These are phyloP conservation scores for Malurus cyaneus DNA, from an alignment of 2,113 vertebrate species.

Conservation along the genomic window DNA sequence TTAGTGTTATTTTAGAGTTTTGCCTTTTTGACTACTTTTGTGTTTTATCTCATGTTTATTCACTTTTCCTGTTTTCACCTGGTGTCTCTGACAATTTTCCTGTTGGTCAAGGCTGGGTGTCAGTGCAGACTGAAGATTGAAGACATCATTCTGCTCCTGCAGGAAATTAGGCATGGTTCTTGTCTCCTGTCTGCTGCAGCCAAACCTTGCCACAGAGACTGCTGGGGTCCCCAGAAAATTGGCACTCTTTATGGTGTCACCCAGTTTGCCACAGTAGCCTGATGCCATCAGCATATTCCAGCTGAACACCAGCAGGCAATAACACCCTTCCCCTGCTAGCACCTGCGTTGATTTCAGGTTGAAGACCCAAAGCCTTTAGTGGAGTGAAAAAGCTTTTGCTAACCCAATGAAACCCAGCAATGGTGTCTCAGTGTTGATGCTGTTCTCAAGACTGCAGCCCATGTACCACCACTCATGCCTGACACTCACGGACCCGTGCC, in stretches of 20 bases:
- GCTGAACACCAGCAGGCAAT: neutral
- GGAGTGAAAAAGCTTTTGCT: neutral
- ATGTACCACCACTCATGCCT: fast-evolving
- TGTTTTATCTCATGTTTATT: neutral
- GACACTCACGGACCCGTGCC: neutral
- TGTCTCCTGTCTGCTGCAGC: neutral
- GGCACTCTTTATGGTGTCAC: neutral
- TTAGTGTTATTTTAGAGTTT: neutral
- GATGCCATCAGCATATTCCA: neutral
- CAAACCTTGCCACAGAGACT: neutral
- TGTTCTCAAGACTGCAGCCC: fast-evolving
- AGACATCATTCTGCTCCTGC: neutral
- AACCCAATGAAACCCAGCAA: neutral
- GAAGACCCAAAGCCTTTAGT: neutral
- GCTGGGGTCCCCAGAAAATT: neutral
- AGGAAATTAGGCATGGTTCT: neutral
- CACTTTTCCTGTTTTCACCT: neutral
- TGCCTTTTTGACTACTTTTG: neutral
- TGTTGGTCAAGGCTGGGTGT: neutral
- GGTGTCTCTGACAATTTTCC: neutral
- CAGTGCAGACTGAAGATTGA: neutral
- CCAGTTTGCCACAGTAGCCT: neutral
- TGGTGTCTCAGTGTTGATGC: neutral
- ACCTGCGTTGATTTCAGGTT: neutral
- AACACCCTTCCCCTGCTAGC: neutral